phyloP scores from a whole-genome alignment of 2,888 invertebrate genomes.

The Lithosia quadra region DNA sequence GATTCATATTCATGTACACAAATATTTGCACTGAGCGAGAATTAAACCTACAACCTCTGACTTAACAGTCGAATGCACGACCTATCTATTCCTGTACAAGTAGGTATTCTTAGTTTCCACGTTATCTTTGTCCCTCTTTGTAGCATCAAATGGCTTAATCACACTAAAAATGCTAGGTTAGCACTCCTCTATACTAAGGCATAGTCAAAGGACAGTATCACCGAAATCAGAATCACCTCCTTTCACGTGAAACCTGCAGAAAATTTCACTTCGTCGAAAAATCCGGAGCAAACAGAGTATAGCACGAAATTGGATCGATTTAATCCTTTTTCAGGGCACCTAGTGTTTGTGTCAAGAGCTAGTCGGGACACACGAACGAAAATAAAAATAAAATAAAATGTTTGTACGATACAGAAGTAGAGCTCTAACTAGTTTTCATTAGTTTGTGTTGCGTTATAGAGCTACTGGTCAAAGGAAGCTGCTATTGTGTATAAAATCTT shows the following conservation, averaged over 20 bases:
- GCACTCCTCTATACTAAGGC: not conserved
- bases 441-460: slow-evolving; percentile 26
- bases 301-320: slow-evolving; percentile 55
- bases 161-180: not conserved
- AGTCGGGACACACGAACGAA: slow-evolving; percentile 42
- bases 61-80: no score
- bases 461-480: slow-evolving; percentile 23
- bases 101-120: not conserved
- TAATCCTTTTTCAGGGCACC: slow-evolving; percentile 56
- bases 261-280: slow-evolving; percentile 39
- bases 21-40: no score
- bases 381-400: slow-evolving; percentile 45
- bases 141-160: not conserved
- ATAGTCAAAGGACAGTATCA: not conserved
- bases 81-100: no score
- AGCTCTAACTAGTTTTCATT: slow-evolving; percentile 32
- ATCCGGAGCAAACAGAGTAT: slow-evolving; percentile 41
- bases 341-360: slow-evolving; percentile 49
- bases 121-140: not conserved
- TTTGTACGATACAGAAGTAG: slow-evolving; percentile 14
- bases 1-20: no score
- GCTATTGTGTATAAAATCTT: slow-evolving; percentile 8
- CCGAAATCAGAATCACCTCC: slow-evolving; percentile 31
- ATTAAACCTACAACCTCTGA: no score
- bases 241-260: slow-evolving; percentile 22